Base-by-base conservation (phyloP, 2,888 invertebrate genomes). In the Chaitophorus viminalis region DNA sequence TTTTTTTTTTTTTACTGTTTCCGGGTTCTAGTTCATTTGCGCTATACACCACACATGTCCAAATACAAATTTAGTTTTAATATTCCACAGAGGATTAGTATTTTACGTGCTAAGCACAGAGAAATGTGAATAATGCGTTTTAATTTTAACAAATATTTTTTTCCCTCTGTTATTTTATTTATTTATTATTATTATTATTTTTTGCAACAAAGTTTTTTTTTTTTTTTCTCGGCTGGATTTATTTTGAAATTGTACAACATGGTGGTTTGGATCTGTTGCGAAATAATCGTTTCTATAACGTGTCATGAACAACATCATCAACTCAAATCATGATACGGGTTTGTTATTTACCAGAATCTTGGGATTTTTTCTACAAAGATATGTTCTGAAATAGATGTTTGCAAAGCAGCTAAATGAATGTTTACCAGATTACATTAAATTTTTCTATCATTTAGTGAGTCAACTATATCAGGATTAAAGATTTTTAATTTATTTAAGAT, bases 1-100 rank as follows among this genome's bases (percentile, higher is more conserved):
- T 78, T 54, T 31, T 36, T 54, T 79, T 70, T 78, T 86, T 72
- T 86, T 33, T 72, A 33, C 79, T 46, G 46, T 81, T 87, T 81
- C 31, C 39, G 60, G 46, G 60, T 74, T 60, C 79, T 46, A 76
- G 84, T 85, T 85, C 68, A 85, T 85, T 85, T 77, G 76, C 77
- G 31, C 46, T 18, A 9, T 68, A 36, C 21, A 79, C 76, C 31
- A 39, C 81, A 81, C 87, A 74, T 31, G 87, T 81, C 39, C 74
- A 54, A 79, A 78, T 78, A 81, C 87, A 87, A 87, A 87, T 87
- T 60, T 52, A 31, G 72, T 87, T 87, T 87, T 87, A 87, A 87
- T 87, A 81, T 87, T 87, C 87, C 87, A n/a, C 46, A 75, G 81
- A 81, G 87, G 81, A 87, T 87, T 87, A 87, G 79, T 79, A 77